These are phyloP conservation scores for Lasioglossum villosulum DNA, from an alignment of 2,888 invertebrate genomes.

Conservation along the genomic window DNA sequence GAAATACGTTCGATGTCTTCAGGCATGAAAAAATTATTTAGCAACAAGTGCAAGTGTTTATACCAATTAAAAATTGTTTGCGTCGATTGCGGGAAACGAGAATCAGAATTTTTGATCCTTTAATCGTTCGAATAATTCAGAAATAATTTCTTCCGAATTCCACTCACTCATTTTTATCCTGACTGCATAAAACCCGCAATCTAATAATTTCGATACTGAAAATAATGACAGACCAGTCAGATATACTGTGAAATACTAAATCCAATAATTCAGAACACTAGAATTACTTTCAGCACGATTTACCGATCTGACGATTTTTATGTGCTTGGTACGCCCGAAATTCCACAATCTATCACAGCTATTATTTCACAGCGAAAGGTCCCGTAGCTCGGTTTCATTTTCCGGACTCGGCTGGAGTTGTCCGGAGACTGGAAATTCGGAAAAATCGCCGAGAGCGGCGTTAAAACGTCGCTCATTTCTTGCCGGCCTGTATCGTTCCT, in stretches of 20 bases:
- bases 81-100: too few species aligned
- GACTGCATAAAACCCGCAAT: too few species aligned
- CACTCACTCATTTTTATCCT: too few species aligned
- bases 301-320: background rate
- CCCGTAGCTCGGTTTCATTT: background rate
- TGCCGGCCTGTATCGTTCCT: background rate
- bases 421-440: background rate
- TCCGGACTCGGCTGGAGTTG: background rate
- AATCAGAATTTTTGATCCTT: too few species aligned
- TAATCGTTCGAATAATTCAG: too few species aligned
- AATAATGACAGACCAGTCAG: background rate
- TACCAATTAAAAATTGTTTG: too few species aligned
- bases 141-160: background rate
- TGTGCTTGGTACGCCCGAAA: background rate
- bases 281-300: background rate
- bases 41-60: too few species aligned
- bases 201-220: too few species aligned
- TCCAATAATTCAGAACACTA: background rate
- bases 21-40: background rate
- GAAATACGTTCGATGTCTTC: too few species aligned
- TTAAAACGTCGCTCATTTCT: background rate
- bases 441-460: background rate
- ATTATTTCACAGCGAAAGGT: background rate
- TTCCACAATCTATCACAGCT: background rate
- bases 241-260: background rate